Conservation (phyloP, 2,888 invertebrate genomes). For the Dasypolia templi region DNA sequence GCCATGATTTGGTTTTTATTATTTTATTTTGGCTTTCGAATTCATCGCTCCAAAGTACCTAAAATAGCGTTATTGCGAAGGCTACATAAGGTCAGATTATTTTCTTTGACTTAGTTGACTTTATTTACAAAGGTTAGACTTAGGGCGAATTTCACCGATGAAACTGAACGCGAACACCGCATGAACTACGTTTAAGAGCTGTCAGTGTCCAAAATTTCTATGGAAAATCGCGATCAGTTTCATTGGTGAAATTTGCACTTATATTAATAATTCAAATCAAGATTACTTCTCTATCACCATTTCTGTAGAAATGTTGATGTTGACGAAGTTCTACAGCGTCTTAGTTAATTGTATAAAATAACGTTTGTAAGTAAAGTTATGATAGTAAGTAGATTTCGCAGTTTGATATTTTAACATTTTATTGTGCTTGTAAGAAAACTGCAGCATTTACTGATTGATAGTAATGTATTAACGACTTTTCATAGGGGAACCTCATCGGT, state of each 20-base stretch:
- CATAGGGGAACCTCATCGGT: no score
- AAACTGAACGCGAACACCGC: no score
- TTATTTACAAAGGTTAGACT: conserved; percentile 58
- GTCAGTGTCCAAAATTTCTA: no score
- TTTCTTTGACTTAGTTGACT: conserved; percentile 49
- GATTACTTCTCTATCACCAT: not conserved
- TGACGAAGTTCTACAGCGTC: not conserved
- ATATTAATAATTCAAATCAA: not conserved
- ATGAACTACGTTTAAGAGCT: no score
- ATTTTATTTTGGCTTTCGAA: conserved; percentile 46
- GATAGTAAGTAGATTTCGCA: conserved; percentile 22
- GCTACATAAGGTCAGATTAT: conserved; percentile 62
- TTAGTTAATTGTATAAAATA: conserved; percentile 17
- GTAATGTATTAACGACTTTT: not conserved
- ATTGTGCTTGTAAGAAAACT: conserved; percentile 44
- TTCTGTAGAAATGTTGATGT: not conserved
- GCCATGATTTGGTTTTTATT: conserved; percentile 25
- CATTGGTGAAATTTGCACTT: no score
- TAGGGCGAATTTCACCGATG: no score
- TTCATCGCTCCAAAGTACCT: conserved; percentile 41
- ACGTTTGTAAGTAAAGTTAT: conserved; percentile 55
- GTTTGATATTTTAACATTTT: conserved; percentile 7
- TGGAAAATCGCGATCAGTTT: no score
- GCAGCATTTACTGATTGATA: conserved; percentile 4
- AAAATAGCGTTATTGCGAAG: conserved; percentile 53